Base-by-base conservation (phyloP, 2,888 invertebrate species). In the Agonopterix heracliana region DNA sequence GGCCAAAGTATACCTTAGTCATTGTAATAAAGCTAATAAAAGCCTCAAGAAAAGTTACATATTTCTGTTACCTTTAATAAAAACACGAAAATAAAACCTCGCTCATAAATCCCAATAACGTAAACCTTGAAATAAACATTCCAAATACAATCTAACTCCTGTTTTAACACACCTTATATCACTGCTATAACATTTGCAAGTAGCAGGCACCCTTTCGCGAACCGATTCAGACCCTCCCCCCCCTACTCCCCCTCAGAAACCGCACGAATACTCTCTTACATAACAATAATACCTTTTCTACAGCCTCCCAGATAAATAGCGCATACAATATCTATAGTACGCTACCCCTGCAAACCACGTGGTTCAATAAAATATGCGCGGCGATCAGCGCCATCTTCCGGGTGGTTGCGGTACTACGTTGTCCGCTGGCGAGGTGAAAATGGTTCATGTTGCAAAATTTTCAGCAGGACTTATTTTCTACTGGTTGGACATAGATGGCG, bases 261-360 rank as follows among this genome's bases (percentile, higher is more conserved):
- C 85, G 68, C 86, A 83, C 78, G 79, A 80, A 81, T 76, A 77
- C 75, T 71, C 74, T 80, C 81, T 85, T 85, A 87, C 85, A 85
- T 85, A 86, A 87, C 85, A 85, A 84, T 84, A 80, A 83, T 84
- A 78, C 79, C 73, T 79, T 67, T 72, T 69, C 75, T 76, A 75
- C 75, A 75, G 71, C 71, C 68, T 74, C 70, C 68, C 64, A 74
- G 70, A 75, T 72, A 71, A 71, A 75, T 71, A 72, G 63, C 59
- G 26, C 26, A 26, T 7, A 46, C 49, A 55, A 60, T 60, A 64
- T 58, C 46, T 60, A 62, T 52, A 56, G 55, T 49, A 54, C 52
- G 54, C 53, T 50, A 49, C 57, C 55, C 52, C 63, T 64, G 54
- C 55, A 56, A 55, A 68, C 76, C 85, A 85, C 82, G 84, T 85